Conservation (phyloP, 2,797 vertebrate genomes). For the Hyperoplus lanceolatus region DNA sequence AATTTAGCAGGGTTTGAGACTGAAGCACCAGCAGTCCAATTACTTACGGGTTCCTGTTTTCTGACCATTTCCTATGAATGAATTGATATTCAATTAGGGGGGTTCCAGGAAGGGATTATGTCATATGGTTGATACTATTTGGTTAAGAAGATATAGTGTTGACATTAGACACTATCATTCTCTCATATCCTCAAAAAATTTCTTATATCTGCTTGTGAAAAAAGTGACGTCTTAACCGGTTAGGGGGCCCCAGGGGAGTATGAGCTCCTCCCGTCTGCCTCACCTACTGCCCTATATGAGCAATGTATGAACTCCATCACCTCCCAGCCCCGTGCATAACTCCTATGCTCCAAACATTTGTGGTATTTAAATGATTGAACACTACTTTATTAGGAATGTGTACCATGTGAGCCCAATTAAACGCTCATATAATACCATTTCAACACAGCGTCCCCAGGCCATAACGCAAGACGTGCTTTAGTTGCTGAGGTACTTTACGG, state of each 20-base stretch:
- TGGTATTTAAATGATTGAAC: not conserved
- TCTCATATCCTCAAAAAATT: not conserved
- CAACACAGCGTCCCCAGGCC: not conserved
- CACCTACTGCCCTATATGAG: not conserved
- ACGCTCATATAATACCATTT: not conserved
- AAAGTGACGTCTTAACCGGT: not conserved
- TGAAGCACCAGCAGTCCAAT: not conserved
- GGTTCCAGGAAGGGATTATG: not conserved
- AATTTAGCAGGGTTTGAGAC: not conserved
- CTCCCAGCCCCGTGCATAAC: not conserved
- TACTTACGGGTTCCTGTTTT: not conserved
- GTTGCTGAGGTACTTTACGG: not conserved
- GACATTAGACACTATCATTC: not conserved
- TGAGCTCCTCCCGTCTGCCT: not conserved
- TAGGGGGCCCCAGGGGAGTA: not conserved
- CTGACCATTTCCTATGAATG: not conserved
- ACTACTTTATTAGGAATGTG: not conserved
- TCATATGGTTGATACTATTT: not conserved
- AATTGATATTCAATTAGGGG: not conserved
- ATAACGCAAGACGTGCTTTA: not conserved
- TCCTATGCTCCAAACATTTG: not conserved
- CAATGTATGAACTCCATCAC: not conserved
- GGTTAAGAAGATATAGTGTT: not conserved
- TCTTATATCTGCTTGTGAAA: constrained; percentile 7
- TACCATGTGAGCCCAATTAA: not conserved